Percentiles rank a stretch among this genome's conserved stretches.
Evolutionary conservation across 2,113 vertebrate genomes (phyloP).

Genomic region (Ceyx cyanopectus): DNA sequence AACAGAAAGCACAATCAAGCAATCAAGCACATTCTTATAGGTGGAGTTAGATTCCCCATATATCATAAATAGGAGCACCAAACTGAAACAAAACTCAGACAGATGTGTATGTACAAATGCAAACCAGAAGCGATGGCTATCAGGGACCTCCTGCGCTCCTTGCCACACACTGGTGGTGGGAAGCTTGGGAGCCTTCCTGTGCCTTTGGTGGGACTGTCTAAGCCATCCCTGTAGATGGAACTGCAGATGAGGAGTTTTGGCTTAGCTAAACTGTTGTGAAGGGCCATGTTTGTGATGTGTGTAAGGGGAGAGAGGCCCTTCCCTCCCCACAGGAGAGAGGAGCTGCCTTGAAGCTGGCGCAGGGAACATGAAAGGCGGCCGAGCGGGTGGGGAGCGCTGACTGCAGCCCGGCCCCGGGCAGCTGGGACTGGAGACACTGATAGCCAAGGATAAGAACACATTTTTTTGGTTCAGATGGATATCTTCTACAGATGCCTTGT

Average conservation of each 20-base stretch:
- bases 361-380: background rate
- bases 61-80: background rate
- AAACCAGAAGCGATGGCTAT: slow-evolving; percentile 18
- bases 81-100: slow-evolving; percentile 10
- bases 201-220: background rate
- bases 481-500: slow-evolving; percentile 16
- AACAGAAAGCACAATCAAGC: background rate
- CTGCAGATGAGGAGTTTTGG: background rate
- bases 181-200: background rate
- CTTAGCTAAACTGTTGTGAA: background rate
- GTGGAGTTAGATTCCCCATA: background rate
- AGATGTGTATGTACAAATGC: background rate
- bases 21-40: background rate
- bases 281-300: background rate
- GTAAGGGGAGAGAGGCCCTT: background rate
- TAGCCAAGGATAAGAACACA: background rate
- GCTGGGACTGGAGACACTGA: background rate
- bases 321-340: fast-evolving
- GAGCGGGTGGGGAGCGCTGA: background rate
- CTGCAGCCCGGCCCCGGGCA: background rate
- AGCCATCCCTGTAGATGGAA: background rate
- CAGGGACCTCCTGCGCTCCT: background rate
- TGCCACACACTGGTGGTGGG: background rate
- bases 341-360: background rate
- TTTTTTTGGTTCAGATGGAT: background rate